Evolutionary conservation across 1,140 invertebrate species (phyloP).

Genomic region (Camponotus vicinus): DNA sequence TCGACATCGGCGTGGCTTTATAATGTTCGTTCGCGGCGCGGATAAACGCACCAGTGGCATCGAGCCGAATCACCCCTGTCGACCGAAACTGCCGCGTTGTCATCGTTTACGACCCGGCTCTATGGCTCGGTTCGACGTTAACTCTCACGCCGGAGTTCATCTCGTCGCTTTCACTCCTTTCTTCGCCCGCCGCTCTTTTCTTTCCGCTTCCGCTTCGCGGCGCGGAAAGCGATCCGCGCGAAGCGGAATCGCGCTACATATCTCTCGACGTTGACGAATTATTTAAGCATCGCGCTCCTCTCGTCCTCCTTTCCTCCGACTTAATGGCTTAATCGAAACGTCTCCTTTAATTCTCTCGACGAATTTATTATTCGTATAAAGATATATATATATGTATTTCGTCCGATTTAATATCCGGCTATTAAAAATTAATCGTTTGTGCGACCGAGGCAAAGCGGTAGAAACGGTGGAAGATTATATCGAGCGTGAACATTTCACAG

Average conservation of each 20-base stretch:
- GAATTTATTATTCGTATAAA: neutral
- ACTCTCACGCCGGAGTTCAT: slow-evolving; percentile 33
- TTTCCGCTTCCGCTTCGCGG: slow-evolving; percentile 50
- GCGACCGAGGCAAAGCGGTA: neutral
- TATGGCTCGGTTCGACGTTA: slow-evolving; percentile 44
- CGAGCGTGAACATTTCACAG: neutral
- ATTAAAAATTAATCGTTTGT: neutral
- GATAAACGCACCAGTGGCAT: slow-evolving; percentile 52
- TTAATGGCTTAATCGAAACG: neutral
- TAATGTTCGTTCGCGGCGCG: slow-evolving; percentile 6
- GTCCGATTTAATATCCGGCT: neutral
- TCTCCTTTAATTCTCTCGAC: neutral
- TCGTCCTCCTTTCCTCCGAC: too few species aligned
- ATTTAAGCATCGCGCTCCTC: neutral
- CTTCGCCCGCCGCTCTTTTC: neutral
- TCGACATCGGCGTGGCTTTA: slow-evolving; percentile 31
- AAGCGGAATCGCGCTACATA: slow-evolving; percentile 36
- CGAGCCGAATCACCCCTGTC: slow-evolving; percentile 21
- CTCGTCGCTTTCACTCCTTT: neutral
- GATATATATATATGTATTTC: neutral
- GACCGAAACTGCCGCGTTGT: neutral
- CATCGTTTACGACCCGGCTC: slow-evolving; percentile 48
- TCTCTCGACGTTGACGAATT: slow-evolving; percentile 29
- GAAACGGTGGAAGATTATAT: slow-evolving; percentile 8
- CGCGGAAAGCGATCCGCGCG: slow-evolving; percentile 55